These are phyloP conservation scores for Ranitomeya variabilis DNA, from an alignment of 2,113 vertebrate genomes.

Conservation along the genomic window DNA sequence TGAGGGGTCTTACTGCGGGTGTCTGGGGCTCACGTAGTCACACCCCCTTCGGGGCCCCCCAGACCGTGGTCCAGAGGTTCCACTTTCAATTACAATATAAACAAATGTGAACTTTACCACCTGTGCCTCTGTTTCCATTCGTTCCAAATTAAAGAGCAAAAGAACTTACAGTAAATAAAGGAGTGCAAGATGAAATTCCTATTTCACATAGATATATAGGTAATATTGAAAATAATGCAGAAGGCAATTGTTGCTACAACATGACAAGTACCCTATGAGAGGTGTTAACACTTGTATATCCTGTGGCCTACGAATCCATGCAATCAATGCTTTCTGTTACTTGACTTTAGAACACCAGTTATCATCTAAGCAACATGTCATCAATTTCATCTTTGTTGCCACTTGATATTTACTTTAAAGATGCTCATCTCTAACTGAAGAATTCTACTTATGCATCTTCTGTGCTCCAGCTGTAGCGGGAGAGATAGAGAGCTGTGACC, in stretches of 20 bases:
- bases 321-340: slow-evolving; percentile 24
- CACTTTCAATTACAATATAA: no score
- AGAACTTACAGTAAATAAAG: no score
- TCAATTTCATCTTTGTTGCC: slow-evolving; percentile 53
- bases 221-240: background rate
- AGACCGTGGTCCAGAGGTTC: no score
- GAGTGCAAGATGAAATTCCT: background rate
- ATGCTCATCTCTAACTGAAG: background rate
- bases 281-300: slow-evolving; percentile 22
- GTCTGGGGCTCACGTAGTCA: no score
- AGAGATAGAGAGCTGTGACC: slow-evolving; percentile 41
- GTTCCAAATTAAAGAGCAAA: no score
- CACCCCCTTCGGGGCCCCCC: no score
- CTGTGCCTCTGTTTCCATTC: no score
- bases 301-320: background rate
- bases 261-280: slow-evolving; percentile 52
- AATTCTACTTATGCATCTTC: background rate
- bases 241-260: background rate
- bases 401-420: slow-evolving; percentile 46
- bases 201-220: background rate
- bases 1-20: no score
- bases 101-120: no score
- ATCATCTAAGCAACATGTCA: slow-evolving; percentile 37
- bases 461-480: slow-evolving; percentile 53
- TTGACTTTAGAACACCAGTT: slow-evolving; percentile 15